A percentile compares a stretch with the other conserved stretches of the same genome.
These are phyloP conservation scores for Cheumatopsyche charites DNA, from an alignment of 1,140 invertebrate genomes.

Conservation along the genomic window DNA sequence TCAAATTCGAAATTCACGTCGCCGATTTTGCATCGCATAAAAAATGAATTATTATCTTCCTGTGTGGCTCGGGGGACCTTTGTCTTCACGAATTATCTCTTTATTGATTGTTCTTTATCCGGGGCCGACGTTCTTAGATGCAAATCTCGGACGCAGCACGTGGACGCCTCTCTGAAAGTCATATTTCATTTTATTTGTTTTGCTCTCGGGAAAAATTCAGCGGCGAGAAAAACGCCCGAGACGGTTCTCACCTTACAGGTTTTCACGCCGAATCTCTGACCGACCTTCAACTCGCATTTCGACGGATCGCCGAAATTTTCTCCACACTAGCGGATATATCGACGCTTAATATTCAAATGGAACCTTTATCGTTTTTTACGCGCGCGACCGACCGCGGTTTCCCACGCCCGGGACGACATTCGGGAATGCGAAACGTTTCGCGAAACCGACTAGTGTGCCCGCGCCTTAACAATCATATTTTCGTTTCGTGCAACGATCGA, in stretches of 20 bases:
- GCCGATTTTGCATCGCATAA: not conserved
- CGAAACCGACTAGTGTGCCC: too few species aligned
- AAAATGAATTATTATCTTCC: conserved; percentile 14
- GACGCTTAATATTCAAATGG: too few species aligned
- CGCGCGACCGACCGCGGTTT: not conserved
- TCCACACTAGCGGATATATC: too few species aligned
- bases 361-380: not conserved
- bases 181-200: not conserved
- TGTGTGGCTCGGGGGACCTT: not conserved
- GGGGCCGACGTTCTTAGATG: not conserved
- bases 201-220: not conserved
- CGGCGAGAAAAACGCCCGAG: not conserved
- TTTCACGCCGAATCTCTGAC: conserved; percentile 17
- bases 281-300: conserved; percentile 29
- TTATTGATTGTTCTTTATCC: not conserved
- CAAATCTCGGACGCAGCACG: conserved; percentile 11
- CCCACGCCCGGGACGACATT: not conserved
- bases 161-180: not conserved
- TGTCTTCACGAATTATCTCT: conserved; percentile 4
- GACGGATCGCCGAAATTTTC: conserved; percentile 10
- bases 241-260: conserved; percentile 33
- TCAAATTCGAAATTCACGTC: not conserved
- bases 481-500: not conserved
- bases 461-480: too few species aligned
- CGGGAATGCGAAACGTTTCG: too few species aligned